Conservation (phyloP, 2,797 vertebrate genomes). For the Notolabrus celidotus region DNA sequence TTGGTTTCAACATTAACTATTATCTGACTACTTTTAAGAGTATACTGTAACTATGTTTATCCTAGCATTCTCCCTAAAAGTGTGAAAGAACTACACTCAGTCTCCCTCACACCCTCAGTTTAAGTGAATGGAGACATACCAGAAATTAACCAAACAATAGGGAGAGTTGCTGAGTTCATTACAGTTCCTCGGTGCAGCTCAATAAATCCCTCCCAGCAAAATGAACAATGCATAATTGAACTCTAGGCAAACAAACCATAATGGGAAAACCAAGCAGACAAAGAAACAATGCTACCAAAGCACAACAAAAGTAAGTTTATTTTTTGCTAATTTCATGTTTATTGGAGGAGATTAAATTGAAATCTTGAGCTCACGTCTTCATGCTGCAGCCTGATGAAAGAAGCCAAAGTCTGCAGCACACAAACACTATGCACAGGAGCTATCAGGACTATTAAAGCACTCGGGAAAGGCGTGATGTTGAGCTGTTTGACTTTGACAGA, state of each 20-base stretch:
- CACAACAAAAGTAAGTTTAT: slow-evolving; percentile 29
- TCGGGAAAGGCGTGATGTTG: slow-evolving; percentile 30
- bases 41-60: neutral
- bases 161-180: slow-evolving; percentile 38
- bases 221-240: slow-evolving; percentile 51
- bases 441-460: slow-evolving; percentile 20
- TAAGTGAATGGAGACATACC: slow-evolving; percentile 33
- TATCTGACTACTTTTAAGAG: neutral
- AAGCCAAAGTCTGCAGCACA: neutral
- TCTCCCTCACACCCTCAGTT: slow-evolving; percentile 32
- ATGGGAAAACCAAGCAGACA: slow-evolving; percentile 38
- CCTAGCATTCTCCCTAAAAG: neutral
- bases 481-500: slow-evolving; percentile 25
- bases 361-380: neutral
- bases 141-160: slow-evolving; percentile 47
- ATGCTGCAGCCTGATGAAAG: slow-evolving; percentile 10
- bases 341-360: slow-evolving; percentile 20
- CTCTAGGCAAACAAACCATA: slow-evolving; percentile 28
- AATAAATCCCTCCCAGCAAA: slow-evolving; percentile 56
- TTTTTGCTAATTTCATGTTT: slow-evolving; percentile 26
- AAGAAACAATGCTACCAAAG: slow-evolving; percentile 39
- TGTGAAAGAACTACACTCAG: neutral
- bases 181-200: slow-evolving; percentile 17
- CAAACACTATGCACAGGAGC: neutral
- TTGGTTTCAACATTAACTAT: neutral